Conservation (phyloP, 2,797 vertebrate species). For the Naso thynnoides region DNA sequence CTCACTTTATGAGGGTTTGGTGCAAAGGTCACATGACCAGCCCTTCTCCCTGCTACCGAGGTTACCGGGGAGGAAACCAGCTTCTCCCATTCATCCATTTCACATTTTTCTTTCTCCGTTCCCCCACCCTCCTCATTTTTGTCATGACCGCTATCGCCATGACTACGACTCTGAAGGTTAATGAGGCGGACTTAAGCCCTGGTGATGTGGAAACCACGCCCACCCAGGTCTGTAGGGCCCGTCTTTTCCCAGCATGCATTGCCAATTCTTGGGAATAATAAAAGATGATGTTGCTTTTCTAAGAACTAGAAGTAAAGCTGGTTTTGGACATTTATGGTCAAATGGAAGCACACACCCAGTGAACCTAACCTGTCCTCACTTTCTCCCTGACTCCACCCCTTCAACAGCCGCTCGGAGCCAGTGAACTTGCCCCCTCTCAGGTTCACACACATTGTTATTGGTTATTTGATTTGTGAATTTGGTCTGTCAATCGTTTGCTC, state of each 20-base stretch:
- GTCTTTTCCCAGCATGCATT: constrained; percentile 70
- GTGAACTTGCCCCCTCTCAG: constrained; percentile 62
- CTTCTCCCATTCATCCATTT: constrained; percentile 88
- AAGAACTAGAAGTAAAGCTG: neutral
- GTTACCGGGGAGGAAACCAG: constrained; percentile 63
- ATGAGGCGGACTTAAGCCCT: constrained; percentile 83
- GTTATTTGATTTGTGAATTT: constrained; percentile 47
- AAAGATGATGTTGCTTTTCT: neutral
- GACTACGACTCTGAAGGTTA: constrained; percentile 83
- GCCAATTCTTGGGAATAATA: constrained; percentile 17
- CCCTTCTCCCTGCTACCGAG: constrained; percentile 13
- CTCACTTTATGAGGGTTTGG: constrained; percentile 13
- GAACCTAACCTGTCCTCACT: constrained; percentile 71
- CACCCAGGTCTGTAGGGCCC: constrained; percentile 89
- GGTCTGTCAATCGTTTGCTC: constrained; percentile 58
- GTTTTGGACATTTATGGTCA: constrained; percentile 19
- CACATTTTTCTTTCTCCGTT: constrained; percentile 77
- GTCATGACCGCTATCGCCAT: constrained; percentile 82
- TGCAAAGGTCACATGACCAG: constrained; percentile 39
- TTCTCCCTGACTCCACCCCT: constrained; percentile 69
- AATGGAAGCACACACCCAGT: neutral
- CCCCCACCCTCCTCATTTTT: constrained; percentile 67
- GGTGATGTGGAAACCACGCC: constrained; percentile 68
- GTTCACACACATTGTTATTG: constrained; percentile 60
- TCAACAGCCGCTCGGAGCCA: constrained; percentile 71